Evolutionary conservation across 2,113 vertebrate species (phyloP), one percentile per base, ranked within the genome.

Genomic region (Taurulus bubalis): DNA sequence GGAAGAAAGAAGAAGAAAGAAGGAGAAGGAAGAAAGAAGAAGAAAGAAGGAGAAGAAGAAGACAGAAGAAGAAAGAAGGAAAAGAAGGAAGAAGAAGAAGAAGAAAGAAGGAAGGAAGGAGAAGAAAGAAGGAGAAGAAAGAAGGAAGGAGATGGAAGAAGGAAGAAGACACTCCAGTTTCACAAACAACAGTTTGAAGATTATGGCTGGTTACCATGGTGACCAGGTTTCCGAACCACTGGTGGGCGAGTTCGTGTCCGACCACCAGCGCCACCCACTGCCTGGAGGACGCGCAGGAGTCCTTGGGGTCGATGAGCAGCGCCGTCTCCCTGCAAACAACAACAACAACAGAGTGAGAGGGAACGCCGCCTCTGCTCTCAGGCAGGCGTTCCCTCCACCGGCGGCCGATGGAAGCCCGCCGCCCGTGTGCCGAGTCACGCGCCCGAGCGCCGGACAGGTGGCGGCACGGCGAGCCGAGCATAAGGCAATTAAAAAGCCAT

Each of bases 171-270:
- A n/a, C n/a, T n/a, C n/a, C n/a, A n/a, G 40, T 11, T 8, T 26
- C 53, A 34, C 26, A 78, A 9, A 45, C 1, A 49, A 10, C 16
- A 42, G 16, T 36, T 28, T 36, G 2, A 18, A 40, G 24, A 9
- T 63, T 55, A 40, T 5, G 47, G 15, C 51, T 20, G 84, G 66
- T 95, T 97, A 99, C 98, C 98, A 99, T 99, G 89, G 98, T 99
- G 92, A 99, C 98, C 82, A 99, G 95, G 95, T 99, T 99, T 81
- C 98, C 98, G 85, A 99, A 99, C 98, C 98, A 99, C 95, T 99
- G 98, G 92, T 99, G 98, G 71, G 98, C 98, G 62, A 99, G 96
- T 71, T 99, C 98, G 62, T 99, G 98, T 71, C 98, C 98, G 45
- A 99, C 98, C 88, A 99, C 98, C 89, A 99, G 95, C 58, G 98